Evolutionary conservation across 1,140 invertebrate species (phyloP).

Genomic region (Latrodectus geometricus): DNA sequence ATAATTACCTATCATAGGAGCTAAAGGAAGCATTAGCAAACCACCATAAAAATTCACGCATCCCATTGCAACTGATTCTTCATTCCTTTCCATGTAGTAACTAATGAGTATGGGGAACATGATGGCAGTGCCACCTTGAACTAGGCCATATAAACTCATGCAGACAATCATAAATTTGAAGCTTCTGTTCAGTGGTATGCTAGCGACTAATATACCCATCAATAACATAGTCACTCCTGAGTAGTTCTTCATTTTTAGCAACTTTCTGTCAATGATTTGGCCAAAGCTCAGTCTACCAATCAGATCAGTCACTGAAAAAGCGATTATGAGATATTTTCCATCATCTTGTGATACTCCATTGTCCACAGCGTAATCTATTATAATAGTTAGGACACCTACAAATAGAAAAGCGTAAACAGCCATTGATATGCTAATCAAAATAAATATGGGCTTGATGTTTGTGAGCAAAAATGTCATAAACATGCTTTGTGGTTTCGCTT

Average conservation of each 20-base stretch:
- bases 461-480: conserved; percentile 18
- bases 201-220: conserved; percentile 18
- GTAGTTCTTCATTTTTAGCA: conserved; percentile 46
- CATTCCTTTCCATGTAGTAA: conserved; percentile 41
- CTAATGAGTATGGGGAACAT: conserved; percentile 47
- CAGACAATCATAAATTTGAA: conserved; percentile 36
- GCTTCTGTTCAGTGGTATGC: conserved; percentile 30
- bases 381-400: conserved; percentile 57
- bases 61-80: conserved; percentile 56
- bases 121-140: conserved; percentile 51
- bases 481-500: background rate
- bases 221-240: conserved; percentile 15
- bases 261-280: conserved; percentile 35
- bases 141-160: conserved; percentile 42
- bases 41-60: conserved; percentile 55
- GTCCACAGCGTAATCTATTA: conserved; percentile 63
- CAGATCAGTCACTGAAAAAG: conserved; percentile 59
- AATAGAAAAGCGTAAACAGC: conserved; percentile 55
- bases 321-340: conserved; percentile 58
- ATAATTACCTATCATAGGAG: conserved; percentile 54
- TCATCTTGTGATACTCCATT: conserved; percentile 35
- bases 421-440: conserved; percentile 41
- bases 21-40: conserved; percentile 39
- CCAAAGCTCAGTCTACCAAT: conserved; percentile 61
- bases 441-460: conserved; percentile 53